Percentiles rank a stretch among this genome's conserved stretches.
Evolutionary conservation across 2,888 invertebrate genomes (phyloP).

Genomic region (Conchocele bisecta): DNA sequence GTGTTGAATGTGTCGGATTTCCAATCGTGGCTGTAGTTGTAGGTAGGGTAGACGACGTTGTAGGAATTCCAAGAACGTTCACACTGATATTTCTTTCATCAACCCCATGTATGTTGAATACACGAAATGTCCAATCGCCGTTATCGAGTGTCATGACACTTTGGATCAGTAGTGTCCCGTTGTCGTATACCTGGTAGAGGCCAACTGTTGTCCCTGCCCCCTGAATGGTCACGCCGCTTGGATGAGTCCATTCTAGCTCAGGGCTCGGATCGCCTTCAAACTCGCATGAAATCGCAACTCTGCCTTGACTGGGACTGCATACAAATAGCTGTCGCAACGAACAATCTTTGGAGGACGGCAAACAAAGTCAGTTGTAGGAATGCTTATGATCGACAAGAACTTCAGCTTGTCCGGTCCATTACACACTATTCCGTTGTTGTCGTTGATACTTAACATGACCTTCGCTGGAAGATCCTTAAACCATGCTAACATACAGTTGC

Average conservation of each 20-base stretch:
- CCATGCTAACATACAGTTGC: slow-evolving; percentile 66
- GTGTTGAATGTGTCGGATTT: too few species aligned
- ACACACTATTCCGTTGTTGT: slow-evolving; percentile 54
- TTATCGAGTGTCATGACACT: slow-evolving; percentile 37
- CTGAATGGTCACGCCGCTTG: slow-evolving; percentile 43
- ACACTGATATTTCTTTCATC: slow-evolving; percentile 34
- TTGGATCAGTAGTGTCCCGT: slow-evolving; percentile 58
- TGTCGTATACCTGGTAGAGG: slow-evolving; percentile 34
- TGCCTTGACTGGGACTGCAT: slow-evolving; percentile 40
- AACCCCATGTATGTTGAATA: slow-evolving; percentile 42
- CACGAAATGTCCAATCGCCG: slow-evolving; percentile 54
- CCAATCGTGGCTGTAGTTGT: slow-evolving; percentile 36
- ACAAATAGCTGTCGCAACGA: slow-evolving; percentile 43
- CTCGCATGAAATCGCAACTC: slow-evolving; percentile 47
- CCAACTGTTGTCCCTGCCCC: slow-evolving; percentile 31
- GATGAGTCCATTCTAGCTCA: slow-evolving; percentile 56
- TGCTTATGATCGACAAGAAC: slow-evolving; percentile 45
- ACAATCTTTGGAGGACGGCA: slow-evolving; percentile 62
- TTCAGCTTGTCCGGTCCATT: slow-evolving; percentile 53
- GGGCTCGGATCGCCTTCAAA: slow-evolving; percentile 65
- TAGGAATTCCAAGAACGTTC: slow-evolving; percentile 43
- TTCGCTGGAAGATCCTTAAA: slow-evolving; percentile 42
- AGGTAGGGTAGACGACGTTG: slow-evolving; percentile 48
- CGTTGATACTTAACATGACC: slow-evolving; percentile 28
- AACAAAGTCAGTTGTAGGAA: slow-evolving; percentile 50